These are phyloP conservation scores for Apeltes quadracus DNA, from an alignment of 2,113 vertebrate species.

Conservation along the genomic window DNA sequence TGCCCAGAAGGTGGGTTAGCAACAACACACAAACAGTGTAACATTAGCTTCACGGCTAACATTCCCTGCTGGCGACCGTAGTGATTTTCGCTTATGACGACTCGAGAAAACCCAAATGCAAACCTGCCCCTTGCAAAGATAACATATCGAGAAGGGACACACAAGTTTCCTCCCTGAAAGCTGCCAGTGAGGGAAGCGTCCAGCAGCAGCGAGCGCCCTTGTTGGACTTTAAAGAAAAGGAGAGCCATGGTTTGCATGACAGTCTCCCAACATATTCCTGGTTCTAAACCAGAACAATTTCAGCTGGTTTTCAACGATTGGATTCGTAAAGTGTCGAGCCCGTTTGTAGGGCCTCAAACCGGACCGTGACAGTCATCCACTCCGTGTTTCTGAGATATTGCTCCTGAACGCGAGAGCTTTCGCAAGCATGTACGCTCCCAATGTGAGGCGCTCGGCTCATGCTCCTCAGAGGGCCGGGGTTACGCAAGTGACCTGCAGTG, in stretches of 20 bases:
- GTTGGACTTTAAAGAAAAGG: neutral
- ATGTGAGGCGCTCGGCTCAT: neutral
- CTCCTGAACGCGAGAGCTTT: neutral
- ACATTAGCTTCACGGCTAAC: no score
- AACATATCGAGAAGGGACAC: neutral
- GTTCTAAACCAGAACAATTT: no score
- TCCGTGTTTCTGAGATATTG: neutral
- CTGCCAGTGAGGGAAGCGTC: neutral
- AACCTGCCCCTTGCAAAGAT: neutral
- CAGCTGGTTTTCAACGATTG: no score
- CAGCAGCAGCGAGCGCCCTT: no score
- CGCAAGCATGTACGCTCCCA: neutral
- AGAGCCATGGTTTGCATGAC: neutral
- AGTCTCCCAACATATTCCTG: neutral
- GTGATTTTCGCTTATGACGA: no score
- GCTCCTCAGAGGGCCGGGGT: neutral
- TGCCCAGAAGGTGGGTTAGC: no score
- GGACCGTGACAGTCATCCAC: neutral
- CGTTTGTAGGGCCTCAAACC: no score
- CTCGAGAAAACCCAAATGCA: no score
- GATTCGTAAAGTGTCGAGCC: no score
- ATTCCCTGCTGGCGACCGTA: no score
- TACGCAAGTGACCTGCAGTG: neutral
- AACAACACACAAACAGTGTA: no score
- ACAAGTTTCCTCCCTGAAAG: neutral